Evolutionary conservation across 2,113 vertebrate species (phyloP).

Genomic region (Tragelaphus buxtoni): DNA sequence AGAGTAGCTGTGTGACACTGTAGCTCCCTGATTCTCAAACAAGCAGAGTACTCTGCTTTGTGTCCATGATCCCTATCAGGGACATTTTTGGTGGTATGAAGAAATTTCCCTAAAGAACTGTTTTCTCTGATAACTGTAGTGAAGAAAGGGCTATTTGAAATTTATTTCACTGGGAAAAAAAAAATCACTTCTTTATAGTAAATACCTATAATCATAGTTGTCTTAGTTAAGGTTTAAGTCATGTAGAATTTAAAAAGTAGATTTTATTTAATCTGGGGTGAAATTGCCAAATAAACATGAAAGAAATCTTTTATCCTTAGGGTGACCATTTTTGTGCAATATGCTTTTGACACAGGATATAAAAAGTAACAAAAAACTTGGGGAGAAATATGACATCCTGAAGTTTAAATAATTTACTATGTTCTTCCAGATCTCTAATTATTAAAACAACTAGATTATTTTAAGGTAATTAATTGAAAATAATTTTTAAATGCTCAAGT

Average conservation of each 20-base stretch:
- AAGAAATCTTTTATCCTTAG: not conserved
- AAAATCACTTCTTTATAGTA: not conserved
- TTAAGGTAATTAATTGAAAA: not conserved
- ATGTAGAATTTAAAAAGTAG: not conserved
- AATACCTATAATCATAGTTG: not conserved
- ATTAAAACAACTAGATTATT: not conserved
- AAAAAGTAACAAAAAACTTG: not conserved
- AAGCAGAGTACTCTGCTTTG: not conserved
- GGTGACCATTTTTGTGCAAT: not conserved
- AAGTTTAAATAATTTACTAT: not conserved
- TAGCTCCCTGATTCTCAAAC: not conserved
- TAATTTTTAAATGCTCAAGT: not conserved
- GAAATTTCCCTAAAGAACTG: not conserved
- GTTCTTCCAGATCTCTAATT: not conserved
- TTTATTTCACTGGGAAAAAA: not conserved
- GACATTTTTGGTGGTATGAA: not conserved
- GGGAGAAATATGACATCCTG: not conserved
- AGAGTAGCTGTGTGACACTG: not conserved
- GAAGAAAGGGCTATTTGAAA: not conserved
- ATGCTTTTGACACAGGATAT: not conserved
- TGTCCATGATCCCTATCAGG: not conserved
- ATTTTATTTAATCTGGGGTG: not conserved
- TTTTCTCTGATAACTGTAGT: not conserved
- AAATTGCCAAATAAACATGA: constrained; percentile 18
- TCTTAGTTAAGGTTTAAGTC: not conserved